Percentiles rank a stretch among this genome's conserved stretches.
Evolutionary conservation across 2,797 vertebrate species (phyloP).

Genomic region (Pampus argenteus): DNA sequence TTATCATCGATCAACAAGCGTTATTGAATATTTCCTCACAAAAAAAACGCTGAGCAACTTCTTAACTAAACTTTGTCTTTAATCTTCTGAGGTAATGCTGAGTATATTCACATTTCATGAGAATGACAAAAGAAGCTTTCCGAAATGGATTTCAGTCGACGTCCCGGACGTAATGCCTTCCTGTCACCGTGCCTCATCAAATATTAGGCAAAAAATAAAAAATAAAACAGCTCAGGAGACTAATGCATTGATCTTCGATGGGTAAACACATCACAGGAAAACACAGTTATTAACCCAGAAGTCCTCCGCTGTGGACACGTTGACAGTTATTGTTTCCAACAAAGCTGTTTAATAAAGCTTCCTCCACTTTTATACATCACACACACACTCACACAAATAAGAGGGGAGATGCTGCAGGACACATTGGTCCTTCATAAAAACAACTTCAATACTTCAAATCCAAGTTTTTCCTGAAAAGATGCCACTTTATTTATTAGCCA

Average conservation of each 20-base stretch:
- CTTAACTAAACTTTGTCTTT: conserved; percentile 57
- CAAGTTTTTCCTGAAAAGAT: not conserved
- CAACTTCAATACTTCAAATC: not conserved
- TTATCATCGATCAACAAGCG: conserved; percentile 42
- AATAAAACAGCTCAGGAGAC: conserved; percentile 32
- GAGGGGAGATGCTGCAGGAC: not conserved
- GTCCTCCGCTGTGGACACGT: conserved; percentile 25
- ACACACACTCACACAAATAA: conserved; percentile 3
- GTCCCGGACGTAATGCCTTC: conserved; percentile 41
- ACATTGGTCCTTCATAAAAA: not conserved
- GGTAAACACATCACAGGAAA: conserved; percentile 64
- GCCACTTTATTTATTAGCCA: not conserved
- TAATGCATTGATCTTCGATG: conserved; percentile 64
- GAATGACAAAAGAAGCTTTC: conserved; percentile 53
- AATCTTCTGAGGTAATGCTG: conserved; percentile 20
- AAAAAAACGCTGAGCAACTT: conserved; percentile 20
- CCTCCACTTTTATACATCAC: conserved; percentile 24
- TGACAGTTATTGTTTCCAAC: conserved; percentile 57
- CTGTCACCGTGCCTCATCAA: conserved; percentile 65
- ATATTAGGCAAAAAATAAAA: conserved; percentile 48
- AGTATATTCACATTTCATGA: not conserved
- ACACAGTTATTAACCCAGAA: conserved; percentile 41
- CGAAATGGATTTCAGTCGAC: conserved; percentile 47
- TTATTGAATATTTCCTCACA: conserved; percentile 25
- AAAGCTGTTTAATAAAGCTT: conserved; percentile 57